Evolutionary conservation across 2,113 vertebrate genomes (phyloP), one percentile per base, ranked within the genome.

Genomic region (Sula dactylatra): DNA sequence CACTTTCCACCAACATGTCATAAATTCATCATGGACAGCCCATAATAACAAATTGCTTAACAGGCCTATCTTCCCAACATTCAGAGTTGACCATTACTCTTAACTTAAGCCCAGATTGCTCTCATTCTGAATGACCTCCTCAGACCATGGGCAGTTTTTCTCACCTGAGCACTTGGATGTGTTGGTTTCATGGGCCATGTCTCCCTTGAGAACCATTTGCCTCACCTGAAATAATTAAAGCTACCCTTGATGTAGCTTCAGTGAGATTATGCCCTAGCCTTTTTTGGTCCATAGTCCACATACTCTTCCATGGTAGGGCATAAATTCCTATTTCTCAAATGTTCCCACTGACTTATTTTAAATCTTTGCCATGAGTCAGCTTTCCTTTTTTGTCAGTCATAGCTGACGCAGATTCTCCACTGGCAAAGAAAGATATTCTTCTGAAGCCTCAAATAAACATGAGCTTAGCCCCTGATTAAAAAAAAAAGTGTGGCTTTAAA

Each of bases 321-420:
- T 79, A 80, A 85, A 88, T 91, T 96, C 76, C 80, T 79, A 13
- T 81, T 94, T 94, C 59, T 94, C 73, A 96, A 65, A 94, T 93
- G 80, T 96, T 94, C 91, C 93, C 85, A 92, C 79, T 96, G 92
- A 87, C 56, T 95, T 92, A 25, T 87, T 93, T 89, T 13, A 93
- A 95, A 73, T 90, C 80, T 93, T 96, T 96, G 77, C 94, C 86
- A 86, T 94, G 93, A 97, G 78, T 96, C 96, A 97, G 52, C 66
- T 91, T 96, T 95, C 93, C 80, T 93, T 97, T 92, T 97, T 94
- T 95, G 93, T 91, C 88, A 89, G 76, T 90, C 56, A 70, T n/a
- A 94, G 89, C 86, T 95, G 90, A 93, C 1, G 7, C 85, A 95
- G 65, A 71, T 93, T 96, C 80, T 95, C 91, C 74, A 77, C 91